Conservation (phyloP, 2,113 vertebrate genomes). For the Hemiscyllium ocellatum region DNA sequence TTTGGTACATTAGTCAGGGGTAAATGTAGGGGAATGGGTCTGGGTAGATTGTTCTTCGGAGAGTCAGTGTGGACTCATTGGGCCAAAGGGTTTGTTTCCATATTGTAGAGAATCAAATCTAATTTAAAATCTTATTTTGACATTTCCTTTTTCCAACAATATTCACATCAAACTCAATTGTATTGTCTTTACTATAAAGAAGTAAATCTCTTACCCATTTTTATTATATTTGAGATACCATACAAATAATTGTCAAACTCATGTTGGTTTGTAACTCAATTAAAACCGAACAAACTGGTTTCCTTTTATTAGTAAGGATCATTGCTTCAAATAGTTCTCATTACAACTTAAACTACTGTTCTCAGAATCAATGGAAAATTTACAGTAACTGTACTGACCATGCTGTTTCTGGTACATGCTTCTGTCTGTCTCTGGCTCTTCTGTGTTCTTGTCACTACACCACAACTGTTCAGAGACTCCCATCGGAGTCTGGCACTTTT, state of each 20-base stretch:
- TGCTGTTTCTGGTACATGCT: neutral
- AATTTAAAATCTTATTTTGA: neutral
- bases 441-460: neutral
- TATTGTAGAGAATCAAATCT: too few relatives aligned
- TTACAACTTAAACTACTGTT: neutral
- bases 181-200: neutral
- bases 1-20: too few relatives aligned
- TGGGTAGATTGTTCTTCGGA: too few relatives aligned
- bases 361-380: neutral
- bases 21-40: too few relatives aligned
- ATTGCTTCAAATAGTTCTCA: neutral
- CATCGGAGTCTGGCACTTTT: neutral
- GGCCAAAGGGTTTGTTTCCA: too few relatives aligned
- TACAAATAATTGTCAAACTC: neutral
- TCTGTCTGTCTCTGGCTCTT: neutral
- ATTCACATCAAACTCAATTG: neutral
- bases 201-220: too few relatives aligned
- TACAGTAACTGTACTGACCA: neutral
- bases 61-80: too few relatives aligned
- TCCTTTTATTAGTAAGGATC: neutral
- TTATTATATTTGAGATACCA: neutral
- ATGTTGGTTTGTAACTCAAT: neutral
- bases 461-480: neutral
- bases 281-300: neutral
- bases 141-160: neutral